These are phyloP conservation scores for Blastomussa wellsi DNA, from an alignment of 92 coral and sea anemone genomes.

Conservation along the genomic window DNA sequence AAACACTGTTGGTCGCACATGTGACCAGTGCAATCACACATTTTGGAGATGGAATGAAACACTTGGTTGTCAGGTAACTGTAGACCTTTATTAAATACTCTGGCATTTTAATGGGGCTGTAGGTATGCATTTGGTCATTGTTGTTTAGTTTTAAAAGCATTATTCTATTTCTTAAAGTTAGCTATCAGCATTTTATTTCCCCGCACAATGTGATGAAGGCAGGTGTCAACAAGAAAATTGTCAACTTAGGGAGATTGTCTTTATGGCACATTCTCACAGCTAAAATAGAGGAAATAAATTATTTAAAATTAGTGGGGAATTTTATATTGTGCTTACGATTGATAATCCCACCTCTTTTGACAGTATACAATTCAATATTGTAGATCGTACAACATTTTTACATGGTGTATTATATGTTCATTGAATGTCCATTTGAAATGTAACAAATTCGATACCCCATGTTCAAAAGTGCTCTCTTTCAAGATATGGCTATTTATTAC, in stretches of 20 bases:
- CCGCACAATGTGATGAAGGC: neutral
- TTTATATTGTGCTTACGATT: neutral
- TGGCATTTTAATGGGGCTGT: too few species aligned
- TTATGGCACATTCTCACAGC: too few species aligned
- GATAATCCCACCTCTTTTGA: neutral
- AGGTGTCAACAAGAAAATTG: neutral
- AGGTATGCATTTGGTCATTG: neutral
- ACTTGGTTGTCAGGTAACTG: slow-evolving; percentile 69
- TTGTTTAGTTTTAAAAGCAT: neutral
- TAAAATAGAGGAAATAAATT: too few species aligned
- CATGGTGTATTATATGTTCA: neutral
- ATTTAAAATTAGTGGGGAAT: neutral
- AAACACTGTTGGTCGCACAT: slow-evolving; percentile 69
- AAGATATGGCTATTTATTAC: neutral
- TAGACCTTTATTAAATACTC: neutral
- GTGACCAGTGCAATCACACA: slow-evolving; percentile 71
- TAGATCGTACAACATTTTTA: neutral
- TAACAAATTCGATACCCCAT: neutral
- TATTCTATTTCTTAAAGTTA: neutral
- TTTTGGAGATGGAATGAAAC: slow-evolving; percentile 84
- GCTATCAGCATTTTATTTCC: neutral
- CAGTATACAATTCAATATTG: too few species aligned
- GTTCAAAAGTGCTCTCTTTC: neutral
- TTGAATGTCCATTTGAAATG: neutral
- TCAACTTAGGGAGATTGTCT: too few species aligned